Base-by-base conservation (phyloP, 1,140 invertebrate species). In the Palaemon carinicauda region DNA sequence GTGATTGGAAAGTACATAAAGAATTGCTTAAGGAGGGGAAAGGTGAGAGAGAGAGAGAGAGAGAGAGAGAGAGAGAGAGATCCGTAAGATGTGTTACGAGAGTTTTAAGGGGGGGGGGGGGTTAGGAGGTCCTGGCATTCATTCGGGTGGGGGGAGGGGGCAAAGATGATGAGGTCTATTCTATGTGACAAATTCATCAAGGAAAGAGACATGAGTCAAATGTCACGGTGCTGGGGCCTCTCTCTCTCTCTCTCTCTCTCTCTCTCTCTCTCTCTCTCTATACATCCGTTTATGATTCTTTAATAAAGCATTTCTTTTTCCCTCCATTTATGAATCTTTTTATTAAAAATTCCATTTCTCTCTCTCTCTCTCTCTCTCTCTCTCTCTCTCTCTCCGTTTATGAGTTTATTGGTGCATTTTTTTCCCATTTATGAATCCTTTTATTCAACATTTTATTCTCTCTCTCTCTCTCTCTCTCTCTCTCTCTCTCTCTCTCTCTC, bases 121-220 rank as follows among this genome's bases (percentile, higher is more conserved):
- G 31, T 27, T 9, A 19, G 54, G 69, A 33, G 71, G 41, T 3
- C 52, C 51, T 41, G 33, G 41, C 10, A 33, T 33, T 21, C 10
- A 33, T 33, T 21, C 31, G 60, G 79, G 41, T 54, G 27, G 53
- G 27, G 33, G 33, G 33, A 17, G 24, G 24, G 69, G 54, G 41
- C 69, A 41, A 85, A 54, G 74, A 74, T 53, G 74, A 85, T 85
- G 82, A 85, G 24, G 53, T 5, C 75, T 75, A 78, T 78, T 65
- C 74, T 75, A 74, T 4, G 82, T 85, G 82, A 85, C 82, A 85
- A 85, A 85, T 85, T 79, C 82, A 85, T 85, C 74, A 85, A 69
- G 54, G 75, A 77, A 19, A 78, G 74, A 41, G 51, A 85, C 82
- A 85, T 85, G 82, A 27, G 82, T 85, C 82, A 85, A 79, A 85